Conservation (phyloP, 2,113 vertebrate genomes). For the Heptranchias perlo region DNA sequence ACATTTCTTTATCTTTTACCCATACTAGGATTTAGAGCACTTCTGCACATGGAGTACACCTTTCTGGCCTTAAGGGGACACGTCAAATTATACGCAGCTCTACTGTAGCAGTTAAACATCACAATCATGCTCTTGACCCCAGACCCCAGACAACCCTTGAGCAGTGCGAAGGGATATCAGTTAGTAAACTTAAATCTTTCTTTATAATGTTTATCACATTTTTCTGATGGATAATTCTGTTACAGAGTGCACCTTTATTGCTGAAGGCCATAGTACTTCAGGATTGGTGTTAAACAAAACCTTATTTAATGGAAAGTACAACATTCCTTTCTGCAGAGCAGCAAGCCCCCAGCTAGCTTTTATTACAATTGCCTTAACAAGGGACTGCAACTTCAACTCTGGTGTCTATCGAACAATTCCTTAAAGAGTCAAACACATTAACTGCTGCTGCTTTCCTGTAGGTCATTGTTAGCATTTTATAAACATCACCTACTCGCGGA, state of each 20-base stretch:
- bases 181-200: not conserved
- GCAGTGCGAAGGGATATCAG: not conserved
- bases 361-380: not conserved
- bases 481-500: not conserved
- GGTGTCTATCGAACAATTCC: not conserved
- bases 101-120: not conserved
- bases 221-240: not conserved
- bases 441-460: not conserved
- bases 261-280: not conserved
- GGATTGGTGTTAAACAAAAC: not conserved
- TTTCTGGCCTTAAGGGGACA: not conserved
- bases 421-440: not conserved
- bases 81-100: not conserved
- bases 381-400: not conserved
- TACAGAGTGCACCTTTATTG: not conserved
- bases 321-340: not conserved
- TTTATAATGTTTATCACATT: not conserved
- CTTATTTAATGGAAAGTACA: not conserved
- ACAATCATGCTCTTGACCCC: not conserved
- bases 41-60: not conserved
- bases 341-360: not conserved
- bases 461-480: not conserved
- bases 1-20: not conserved
- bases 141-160: not conserved
- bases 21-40: not conserved